Conservation (phyloP, 2,888 invertebrate species). For the Yponomeuta evonymella region DNA sequence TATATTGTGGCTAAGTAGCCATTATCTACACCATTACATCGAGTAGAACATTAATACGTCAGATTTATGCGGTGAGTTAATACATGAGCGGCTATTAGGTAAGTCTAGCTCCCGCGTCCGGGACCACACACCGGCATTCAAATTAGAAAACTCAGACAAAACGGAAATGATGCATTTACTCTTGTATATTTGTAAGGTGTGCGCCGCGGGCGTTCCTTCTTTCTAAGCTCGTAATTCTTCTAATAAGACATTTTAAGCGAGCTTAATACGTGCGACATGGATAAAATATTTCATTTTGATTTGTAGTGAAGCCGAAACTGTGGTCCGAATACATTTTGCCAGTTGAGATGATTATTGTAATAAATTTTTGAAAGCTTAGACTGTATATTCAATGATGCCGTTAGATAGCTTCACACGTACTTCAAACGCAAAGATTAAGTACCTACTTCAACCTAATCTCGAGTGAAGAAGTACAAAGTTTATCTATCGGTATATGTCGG, state of each 20-base stretch:
- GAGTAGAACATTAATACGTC: slow-evolving; percentile 23
- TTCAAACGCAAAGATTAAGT: background rate
- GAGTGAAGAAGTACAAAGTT: background rate
- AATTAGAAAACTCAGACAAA: slow-evolving; percentile 66
- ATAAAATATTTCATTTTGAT: slow-evolving; percentile 64
- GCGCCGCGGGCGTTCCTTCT: slow-evolving; percentile 64
- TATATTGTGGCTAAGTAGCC: slow-evolving; percentile 10
- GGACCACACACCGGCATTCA: slow-evolving; percentile 65
- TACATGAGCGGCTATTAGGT: slow-evolving; percentile 41
- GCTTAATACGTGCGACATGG: slow-evolving; percentile 56
- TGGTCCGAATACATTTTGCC: slow-evolving; percentile 42
- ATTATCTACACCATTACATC: slow-evolving; percentile 29
- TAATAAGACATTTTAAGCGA: slow-evolving; percentile 65
- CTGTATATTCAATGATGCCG: slow-evolving; percentile 24
- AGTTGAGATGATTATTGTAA: slow-evolving; percentile 51
- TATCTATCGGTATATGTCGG: background rate
- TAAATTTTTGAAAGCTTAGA: slow-evolving; percentile 36
- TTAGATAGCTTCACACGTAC: background rate
- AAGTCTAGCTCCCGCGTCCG: slow-evolving; percentile 42
- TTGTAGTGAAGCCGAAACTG: slow-evolving; percentile 55
- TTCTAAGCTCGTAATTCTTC: slow-evolving; percentile 65
- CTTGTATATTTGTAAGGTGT: slow-evolving; percentile 46
- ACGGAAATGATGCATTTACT: slow-evolving; percentile 69
- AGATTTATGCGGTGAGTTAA: slow-evolving; percentile 46
- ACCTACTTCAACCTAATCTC: background rate